A percentile compares a stretch with the other conserved stretches of the same genome.
phyloP scores from a whole-genome alignment of 2,797 vertebrate species.

The Fundulus diaphanus region DNA sequence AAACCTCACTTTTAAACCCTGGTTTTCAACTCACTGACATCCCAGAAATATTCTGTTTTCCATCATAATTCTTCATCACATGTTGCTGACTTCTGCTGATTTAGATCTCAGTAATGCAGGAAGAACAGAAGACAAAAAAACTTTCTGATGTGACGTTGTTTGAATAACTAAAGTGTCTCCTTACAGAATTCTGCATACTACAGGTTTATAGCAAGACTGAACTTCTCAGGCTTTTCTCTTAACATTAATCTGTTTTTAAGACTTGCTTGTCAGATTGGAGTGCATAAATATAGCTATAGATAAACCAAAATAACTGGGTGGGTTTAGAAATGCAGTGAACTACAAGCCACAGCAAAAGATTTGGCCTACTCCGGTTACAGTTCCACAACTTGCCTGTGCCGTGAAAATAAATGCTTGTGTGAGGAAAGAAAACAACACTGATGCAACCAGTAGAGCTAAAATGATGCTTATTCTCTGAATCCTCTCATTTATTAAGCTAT shows the following conservation, averaged over 20 bases:
- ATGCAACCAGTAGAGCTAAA: slow-evolving; percentile 84
- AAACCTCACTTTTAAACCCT: neutral
- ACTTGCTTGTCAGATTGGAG: slow-evolving; percentile 86
- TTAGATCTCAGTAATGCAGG: neutral
- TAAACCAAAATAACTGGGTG: slow-evolving; percentile 93
- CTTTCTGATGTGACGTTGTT: neutral
- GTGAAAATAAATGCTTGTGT: slow-evolving; percentile 86
- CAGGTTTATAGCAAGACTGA: slow-evolving; percentile 27
- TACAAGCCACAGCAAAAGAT: slow-evolving; percentile 89
- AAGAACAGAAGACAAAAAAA: neutral
- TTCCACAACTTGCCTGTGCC: slow-evolving; percentile 85
- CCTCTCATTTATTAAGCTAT: slow-evolving; percentile 70
- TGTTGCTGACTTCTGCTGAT: neutral
- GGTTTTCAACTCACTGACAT: neutral
- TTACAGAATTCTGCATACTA: slow-evolving; percentile 25
- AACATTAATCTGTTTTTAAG: slow-evolving; percentile 81
- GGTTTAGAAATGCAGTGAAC: slow-evolving; percentile 86
- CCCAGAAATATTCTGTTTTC: neutral
- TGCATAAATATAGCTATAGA: slow-evolving; percentile 92
- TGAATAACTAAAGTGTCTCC: neutral
- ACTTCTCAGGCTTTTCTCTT: slow-evolving; percentile 60
- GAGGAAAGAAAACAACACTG: slow-evolving; percentile 86
- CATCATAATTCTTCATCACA: neutral
- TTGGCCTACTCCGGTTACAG: slow-evolving; percentile 82
- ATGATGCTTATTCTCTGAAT: slow-evolving; percentile 80